These are phyloP conservation scores for Hemistola chrysoprasaria DNA, from an alignment of 2,888 invertebrate species.

Conservation along the genomic window DNA sequence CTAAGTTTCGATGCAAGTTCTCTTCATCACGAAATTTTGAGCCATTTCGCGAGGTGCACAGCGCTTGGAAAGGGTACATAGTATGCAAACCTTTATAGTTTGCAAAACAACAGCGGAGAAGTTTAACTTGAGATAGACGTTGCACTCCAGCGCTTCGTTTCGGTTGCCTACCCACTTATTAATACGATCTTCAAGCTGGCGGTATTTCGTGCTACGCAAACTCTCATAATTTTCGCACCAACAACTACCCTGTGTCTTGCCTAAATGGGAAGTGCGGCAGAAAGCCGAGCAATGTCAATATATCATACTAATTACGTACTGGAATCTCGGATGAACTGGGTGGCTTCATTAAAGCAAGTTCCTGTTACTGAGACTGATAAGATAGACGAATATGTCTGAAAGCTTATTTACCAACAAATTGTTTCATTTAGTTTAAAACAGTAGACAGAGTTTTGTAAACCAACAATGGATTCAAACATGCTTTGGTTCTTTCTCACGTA, in stretches of 20 bases:
- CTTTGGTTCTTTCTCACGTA: conserved; percentile 28
- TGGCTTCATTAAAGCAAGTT: conserved; percentile 1
- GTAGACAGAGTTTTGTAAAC: conserved; percentile 16
- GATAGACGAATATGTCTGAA: no score
- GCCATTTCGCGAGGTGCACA: conserved; percentile 57
- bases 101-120: conserved; percentile 58
- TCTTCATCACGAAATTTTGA: conserved; percentile 49
- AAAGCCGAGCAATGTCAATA: conserved; percentile 3
- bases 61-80: conserved; percentile 46
- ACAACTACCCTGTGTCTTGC: conserved; percentile 33
- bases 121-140: conserved; percentile 44
- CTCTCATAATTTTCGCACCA: conserved; percentile 41
- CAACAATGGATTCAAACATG: conserved; percentile 18
- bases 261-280: conserved; percentile 29
- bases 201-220: conserved; percentile 37
- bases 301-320: conserved; percentile 9
- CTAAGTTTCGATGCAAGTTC: conserved; percentile 48
- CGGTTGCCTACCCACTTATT: conserved; percentile 35
- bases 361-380: no score
- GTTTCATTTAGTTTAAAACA: conserved; percentile 20
- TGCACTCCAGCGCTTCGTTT: conserved; percentile 27
- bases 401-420: no score
- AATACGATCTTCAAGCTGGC: conserved; percentile 38
- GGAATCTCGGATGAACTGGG: not conserved
- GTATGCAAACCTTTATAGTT: conserved; percentile 44